Evolutionary conservation across 2,113 vertebrate genomes (phyloP), one percentile per base, ranked within the genome.

Genomic region (Neomonachus schauinslandi): DNA sequence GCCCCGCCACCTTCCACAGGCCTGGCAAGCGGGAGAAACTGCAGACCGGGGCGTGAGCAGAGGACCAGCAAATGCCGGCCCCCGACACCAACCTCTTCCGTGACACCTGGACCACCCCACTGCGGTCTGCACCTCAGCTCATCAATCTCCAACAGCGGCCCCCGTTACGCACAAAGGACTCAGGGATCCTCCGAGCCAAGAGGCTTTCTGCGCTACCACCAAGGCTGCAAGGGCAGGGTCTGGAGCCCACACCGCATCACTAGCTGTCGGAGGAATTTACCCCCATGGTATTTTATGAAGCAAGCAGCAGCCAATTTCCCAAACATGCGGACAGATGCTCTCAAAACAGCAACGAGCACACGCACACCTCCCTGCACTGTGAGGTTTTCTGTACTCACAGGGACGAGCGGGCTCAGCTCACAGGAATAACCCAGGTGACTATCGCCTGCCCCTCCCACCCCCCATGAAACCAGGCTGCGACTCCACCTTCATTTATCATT

Each of bases 131-230:
- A 33, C 4, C 71, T 59, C 26, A 2, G 71, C 36, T 33, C 22
- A 42, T 4, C 4, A 2, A 16, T 16, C 55, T 63, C 39, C 26
- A 28, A 28, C 16, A 4, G 31, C 28, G 26, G 36, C 3, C 15
- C 14, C 39, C 8, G 5, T 46, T 14, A 65, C 33, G 3, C 59
- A 77, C 39, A 7, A 36, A 26, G 8, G 2, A 26, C 31, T 36
- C 13, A 0, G 61, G 6, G 28, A 7, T 69, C 59, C 57, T 67
- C 1, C 2, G 5, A 36, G 46, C 74, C 67, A 65, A 74, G 51
- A 46, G 2, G 28, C 65, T n/a, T 53, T 21, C 7, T 7, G 42
- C 0, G 0, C 49, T 1, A 5, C 57, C 46, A 0, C 24, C 61
- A 16, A 15, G 36, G 46, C 71, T 9, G 8, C 39, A 0, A 31